Base-by-base conservation (phyloP, 2,113 vertebrate genomes). In the Apodemus sylvaticus region DNA sequence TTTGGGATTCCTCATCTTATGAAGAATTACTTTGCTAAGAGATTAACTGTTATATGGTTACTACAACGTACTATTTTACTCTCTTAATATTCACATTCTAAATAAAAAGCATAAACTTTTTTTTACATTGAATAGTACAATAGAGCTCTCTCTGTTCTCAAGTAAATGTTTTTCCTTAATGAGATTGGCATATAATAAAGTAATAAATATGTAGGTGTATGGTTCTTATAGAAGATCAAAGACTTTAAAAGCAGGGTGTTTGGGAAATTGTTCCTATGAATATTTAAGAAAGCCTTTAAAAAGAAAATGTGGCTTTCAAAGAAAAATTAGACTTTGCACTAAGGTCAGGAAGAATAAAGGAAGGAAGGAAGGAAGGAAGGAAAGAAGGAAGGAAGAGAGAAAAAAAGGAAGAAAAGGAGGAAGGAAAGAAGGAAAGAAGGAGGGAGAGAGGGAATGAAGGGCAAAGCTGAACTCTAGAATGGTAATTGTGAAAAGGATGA, bases 401-500 rank as follows among this genome's bases (percentile, higher is more conserved):
- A 64, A 8, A 3, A 42, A 45, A 0, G 45, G 4, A 6, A 79
- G 42, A 17, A 16, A 10, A 26, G 29, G 24, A 22, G 39, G 19
- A 24, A 12, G 0, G 24, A 73, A 29, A 62, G 22, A 29, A 68
- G 4, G 1, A 36, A 45, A 0, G 51, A 6, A 3, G 89, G 42
- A 29, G 14, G 0, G 19, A 79, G 22, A 83, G 22, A 22, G 60
- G 7, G 8, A 87, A 51, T 45, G 4, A 31, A 36, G 62, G 26
- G 26, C 3, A 4, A 36, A 34, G 31, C 31, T 68, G 13, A 31
- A 36, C 5, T 68, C 66, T 16, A 48, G 9, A 19, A 1, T n/a
- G 17, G 8, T 0, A 20, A 5, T 10, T 55, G 0, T 70, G 2
- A 71, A 62, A 64, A 10, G 7, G 17, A 16, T 24, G 3, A 48